A percentile compares a stretch with the other conserved stretches of the same genome.
phyloP scores from a whole-genome alignment of 2,113 vertebrate species.

The Bos taurus region ARS-UCD2.0 NC_037357.1:66786501-66787000 shows the following conservation, averaged over 20 bases:
- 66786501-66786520: neutral
- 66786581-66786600: neutral
- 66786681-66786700: neutral
- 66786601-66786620: neutral
- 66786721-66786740: neutral
- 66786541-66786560: neutral
- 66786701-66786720: neutral
- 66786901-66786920: neutral
- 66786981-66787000: neutral
- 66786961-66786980: constrained; percentile 6
- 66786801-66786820: neutral
- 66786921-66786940: constrained; percentile 25
- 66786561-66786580: neutral
- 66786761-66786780: neutral
- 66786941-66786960: neutral
- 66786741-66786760: neutral
- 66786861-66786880: constrained; percentile 18
- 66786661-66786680: neutral
- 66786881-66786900: neutral
- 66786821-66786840: neutral
- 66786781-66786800: neutral
- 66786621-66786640: neutral
- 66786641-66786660: neutral
- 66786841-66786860: neutral
- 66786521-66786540: neutral